phyloP scores from a whole-genome alignment of 2,797 vertebrate genomes.

The Meda fulgida region DNA sequence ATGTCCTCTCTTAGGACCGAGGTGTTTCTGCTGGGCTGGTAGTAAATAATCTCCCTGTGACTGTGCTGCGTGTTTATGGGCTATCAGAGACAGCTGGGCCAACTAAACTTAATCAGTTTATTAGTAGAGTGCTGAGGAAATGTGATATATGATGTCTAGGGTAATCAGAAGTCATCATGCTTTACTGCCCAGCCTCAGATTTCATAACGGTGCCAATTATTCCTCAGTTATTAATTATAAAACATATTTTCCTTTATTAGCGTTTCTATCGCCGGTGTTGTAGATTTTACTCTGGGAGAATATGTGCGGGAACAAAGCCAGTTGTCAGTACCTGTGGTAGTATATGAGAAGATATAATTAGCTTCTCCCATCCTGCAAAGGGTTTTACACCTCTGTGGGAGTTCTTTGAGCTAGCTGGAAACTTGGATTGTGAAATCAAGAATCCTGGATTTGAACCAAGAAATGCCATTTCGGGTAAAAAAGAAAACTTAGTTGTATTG shows the following conservation, averaged over 20 bases:
- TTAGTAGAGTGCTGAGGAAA: conserved; percentile 49
- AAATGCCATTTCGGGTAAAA: neutral
- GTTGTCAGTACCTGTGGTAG: neutral
- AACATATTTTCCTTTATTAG: conserved; percentile 49
- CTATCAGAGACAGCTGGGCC: conserved; percentile 41
- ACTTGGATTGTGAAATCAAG: conserved; percentile 8
- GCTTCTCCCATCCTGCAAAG: conserved; percentile 19
- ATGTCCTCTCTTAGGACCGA: conserved; percentile 42
- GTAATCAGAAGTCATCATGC: conserved; percentile 47
- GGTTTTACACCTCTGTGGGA: conserved; percentile 27
- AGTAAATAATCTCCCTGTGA: conserved; percentile 52
- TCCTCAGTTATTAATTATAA: conserved; percentile 50
- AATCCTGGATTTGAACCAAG: conserved; percentile 1
- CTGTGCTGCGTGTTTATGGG: conserved; percentile 52
- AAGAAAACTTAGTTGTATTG: neutral
- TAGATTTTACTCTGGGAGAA: conserved; percentile 12
- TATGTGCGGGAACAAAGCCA: conserved; percentile 2
- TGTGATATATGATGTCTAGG: conserved; percentile 43
- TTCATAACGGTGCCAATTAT: conserved; percentile 45
- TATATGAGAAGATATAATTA: conserved; percentile 34
- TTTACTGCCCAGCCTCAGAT: conserved; percentile 20
- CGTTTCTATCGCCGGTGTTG: conserved; percentile 11
- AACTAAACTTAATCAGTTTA: conserved; percentile 52
- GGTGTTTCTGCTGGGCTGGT: conserved; percentile 44
- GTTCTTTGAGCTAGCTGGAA: conserved; percentile 5